Percentiles rank a stretch among this genome's conserved stretches.
phyloP scores from a whole-genome alignment of 2,113 vertebrate genomes.

The Emydura subglobosa region DNA sequence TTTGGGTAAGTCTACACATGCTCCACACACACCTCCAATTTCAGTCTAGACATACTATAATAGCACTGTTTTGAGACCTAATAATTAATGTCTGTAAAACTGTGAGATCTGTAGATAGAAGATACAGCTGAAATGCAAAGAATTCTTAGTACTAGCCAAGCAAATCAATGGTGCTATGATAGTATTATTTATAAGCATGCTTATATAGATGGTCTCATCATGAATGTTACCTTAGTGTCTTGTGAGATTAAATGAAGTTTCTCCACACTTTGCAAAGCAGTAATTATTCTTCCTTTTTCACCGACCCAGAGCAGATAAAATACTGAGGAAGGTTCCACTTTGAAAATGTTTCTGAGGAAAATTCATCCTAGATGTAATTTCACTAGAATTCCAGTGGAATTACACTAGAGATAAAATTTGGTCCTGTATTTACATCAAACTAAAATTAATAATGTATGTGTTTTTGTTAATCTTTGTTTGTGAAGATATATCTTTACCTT shows the following conservation, averaged over 20 bases:
- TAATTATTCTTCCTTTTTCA: background rate
- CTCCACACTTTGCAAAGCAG: constrained; percentile 9
- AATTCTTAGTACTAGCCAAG: constrained; percentile 38
- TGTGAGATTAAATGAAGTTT: background rate
- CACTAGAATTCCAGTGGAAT: background rate
- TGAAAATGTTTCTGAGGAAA: background rate
- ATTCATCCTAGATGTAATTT: background rate
- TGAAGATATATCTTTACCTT: background rate
- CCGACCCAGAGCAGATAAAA: background rate
- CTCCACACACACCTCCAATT: background rate
- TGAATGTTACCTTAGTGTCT: constrained; percentile 14
- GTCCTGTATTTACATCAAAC: background rate
- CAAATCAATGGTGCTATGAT: constrained; percentile 14
- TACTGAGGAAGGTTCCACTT: background rate
- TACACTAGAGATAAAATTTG: background rate
- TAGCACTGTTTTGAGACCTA: background rate
- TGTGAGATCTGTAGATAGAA: background rate
- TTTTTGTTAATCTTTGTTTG: background rate
- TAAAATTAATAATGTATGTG: background rate
- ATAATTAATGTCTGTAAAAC: background rate
- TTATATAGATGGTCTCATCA: constrained; percentile 3
- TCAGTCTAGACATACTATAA: background rate
- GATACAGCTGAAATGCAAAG: background rate
- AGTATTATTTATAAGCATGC: constrained; percentile 41
- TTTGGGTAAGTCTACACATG: background rate